Evolutionary conservation across 2,113 vertebrate species (phyloP).

Genomic region (Hippoglossus stenolepis): DNA sequence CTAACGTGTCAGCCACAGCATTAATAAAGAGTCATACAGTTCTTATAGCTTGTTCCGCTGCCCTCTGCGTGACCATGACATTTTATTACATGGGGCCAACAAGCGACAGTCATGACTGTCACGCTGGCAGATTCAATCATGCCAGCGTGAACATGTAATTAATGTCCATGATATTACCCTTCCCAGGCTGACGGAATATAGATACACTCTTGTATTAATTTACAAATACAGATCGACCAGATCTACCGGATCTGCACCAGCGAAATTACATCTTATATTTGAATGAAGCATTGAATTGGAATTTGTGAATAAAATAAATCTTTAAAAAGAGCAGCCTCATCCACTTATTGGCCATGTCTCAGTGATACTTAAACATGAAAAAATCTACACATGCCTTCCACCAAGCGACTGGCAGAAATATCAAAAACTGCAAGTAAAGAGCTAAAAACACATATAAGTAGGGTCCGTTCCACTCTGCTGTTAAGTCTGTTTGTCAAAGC

Average conservation of each 20-base stretch:
- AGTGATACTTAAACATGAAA: conserved; percentile 23
- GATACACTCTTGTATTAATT: not conserved
- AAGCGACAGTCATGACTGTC: not conserved
- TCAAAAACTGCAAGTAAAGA: conserved; percentile 20
- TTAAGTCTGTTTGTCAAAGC: conserved; percentile 39
- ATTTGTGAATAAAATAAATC: not conserved
- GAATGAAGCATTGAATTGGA: not conserved
- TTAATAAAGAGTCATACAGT: too few relatives aligned
- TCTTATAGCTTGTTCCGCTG: too few relatives aligned
- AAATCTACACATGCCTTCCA: conserved; percentile 29
- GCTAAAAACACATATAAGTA: conserved; percentile 9
- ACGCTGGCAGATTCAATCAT: not conserved
- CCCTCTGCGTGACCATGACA: too few relatives aligned
- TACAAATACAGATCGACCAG: too few relatives aligned
- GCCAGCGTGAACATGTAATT: not conserved
- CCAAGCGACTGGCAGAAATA: conserved; percentile 3
- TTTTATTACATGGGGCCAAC: not conserved
- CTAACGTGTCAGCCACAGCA: too few relatives aligned
- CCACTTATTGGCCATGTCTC: not conserved
- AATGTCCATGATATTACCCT: not conserved
- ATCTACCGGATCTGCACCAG: too few relatives aligned
- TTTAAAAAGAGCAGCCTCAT: not conserved
- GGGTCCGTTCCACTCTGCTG: not conserved
- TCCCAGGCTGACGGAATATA: not conserved
- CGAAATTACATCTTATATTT: not conserved